Base-by-base conservation (phyloP, 2,888 invertebrate species). In the Stenchaetothrips biformis region DNA sequence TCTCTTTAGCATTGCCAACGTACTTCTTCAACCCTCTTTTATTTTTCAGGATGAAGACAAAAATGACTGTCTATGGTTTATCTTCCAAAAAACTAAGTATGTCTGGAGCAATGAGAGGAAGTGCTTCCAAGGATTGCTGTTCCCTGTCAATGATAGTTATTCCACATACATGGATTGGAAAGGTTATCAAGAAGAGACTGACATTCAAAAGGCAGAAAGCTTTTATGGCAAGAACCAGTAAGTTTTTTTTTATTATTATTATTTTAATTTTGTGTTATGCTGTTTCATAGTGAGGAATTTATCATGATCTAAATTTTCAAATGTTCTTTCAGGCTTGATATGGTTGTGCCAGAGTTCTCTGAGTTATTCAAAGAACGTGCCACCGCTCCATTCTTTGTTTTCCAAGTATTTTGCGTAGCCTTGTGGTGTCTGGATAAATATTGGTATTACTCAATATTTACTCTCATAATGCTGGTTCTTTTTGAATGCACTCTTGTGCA, bases 391-490 rank as follows among this genome's bases (percentile, higher is more conserved):
- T 99, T 99, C 88, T 99, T 99, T 88, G 98, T 99, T 7, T 99
- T 99, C 87, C 99, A 99, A 93, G 96, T 99, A 81, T 99, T 99
- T 87, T 99, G 99, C 86, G 99, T 99, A 78, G 95, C 94, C 16
- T 89, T 99, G 3, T 99, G 99, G 99, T 99, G 99, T 88, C 89
- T 99, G 83, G 99, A 99, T 86, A 98, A 98, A 86, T 99, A 98
- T 87, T 98, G 98, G 98, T 95, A 98, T 87, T 99, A 98, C 87
- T 97, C 97, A 80, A 91, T 99, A 81, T 98, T 99, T 87, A 99
- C 99, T 0, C 90, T 99, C 0, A 91, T 96, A 80, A 98, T 99
- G 98, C 89, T 99, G 81, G 92, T 99, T 48, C 92, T 96, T 85
- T 99, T 99, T 86, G 99, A 99, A 87, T 98, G 97, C 83, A 99